Percentiles rank a stretch among this genome's conserved stretches.
These are phyloP conservation scores for Drosophila pseudoananassae DNA, from an alignment of 1,140 invertebrate species.

Conservation along the genomic window DNA sequence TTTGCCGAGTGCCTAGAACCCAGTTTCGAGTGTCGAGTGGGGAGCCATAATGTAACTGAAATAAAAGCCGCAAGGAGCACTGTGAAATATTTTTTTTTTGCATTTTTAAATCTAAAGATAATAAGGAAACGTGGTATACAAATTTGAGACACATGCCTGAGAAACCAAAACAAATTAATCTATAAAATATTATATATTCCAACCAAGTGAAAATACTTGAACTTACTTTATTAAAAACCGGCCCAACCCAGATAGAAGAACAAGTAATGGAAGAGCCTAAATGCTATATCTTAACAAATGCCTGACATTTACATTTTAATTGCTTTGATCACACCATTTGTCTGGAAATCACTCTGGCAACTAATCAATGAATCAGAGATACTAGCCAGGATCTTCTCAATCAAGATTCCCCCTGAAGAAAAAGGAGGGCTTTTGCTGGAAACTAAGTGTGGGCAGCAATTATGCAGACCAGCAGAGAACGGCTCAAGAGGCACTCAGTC, in stretches of 20 bases:
- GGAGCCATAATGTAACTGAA: constrained; percentile 53
- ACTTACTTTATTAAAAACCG: too few relatives aligned
- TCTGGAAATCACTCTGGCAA: constrained; percentile 63
- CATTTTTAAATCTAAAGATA: background rate
- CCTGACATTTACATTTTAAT: constrained; percentile 62
- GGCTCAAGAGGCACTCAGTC: constrained; percentile 40
- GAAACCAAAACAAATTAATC: too few relatives aligned
- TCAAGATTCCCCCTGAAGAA: constrained; percentile 21
- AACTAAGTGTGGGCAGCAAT: constrained; percentile 61
- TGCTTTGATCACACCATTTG: constrained; percentile 42
- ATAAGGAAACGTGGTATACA: background rate
- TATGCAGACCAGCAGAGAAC: constrained; percentile 44
- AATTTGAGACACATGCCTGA: background rate
- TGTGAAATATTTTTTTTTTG: background rate
- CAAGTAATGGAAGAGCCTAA: too few relatives aligned
- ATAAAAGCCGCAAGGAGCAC: constrained; percentile 20
- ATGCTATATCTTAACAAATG: background rate
- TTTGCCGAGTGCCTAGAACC: constrained; percentile 53
- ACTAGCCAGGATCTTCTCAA: constrained; percentile 53
- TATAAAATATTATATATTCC: too few relatives aligned
- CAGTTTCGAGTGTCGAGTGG: constrained; percentile 10
- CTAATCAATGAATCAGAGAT: constrained; percentile 75
- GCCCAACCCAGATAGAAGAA: too few relatives aligned
- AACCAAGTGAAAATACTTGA: too few relatives aligned
- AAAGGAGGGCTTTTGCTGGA: background rate